Evolutionary conservation across 2,888 invertebrate genomes (phyloP).

Genomic region (Pollenia angustigena): DNA sequence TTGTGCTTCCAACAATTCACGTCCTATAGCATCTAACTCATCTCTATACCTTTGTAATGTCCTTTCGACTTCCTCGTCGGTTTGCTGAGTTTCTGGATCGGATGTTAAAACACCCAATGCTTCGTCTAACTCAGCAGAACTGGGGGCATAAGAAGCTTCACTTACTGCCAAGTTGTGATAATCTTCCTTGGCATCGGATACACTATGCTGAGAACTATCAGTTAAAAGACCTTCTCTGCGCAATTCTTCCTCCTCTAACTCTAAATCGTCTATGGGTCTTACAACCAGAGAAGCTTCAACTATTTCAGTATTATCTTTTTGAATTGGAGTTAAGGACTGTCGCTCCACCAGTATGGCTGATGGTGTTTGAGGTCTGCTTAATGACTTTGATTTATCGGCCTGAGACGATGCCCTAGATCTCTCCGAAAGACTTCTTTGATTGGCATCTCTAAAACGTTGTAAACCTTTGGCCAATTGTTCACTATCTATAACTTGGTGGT

Average conservation of each 20-base stretch:
- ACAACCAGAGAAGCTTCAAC: slow-evolving; percentile 88
- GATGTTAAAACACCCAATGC: slow-evolving; percentile 78
- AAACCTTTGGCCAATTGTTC: slow-evolving; percentile 85
- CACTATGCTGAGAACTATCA: slow-evolving; percentile 81
- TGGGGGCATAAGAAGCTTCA: slow-evolving; percentile 79
- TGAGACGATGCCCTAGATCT: slow-evolving; percentile 86
- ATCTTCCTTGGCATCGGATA: slow-evolving; percentile 78
- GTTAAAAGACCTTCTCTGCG: slow-evolving; percentile 81
- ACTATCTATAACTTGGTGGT: slow-evolving; percentile 84
- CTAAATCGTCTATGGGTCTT: slow-evolving; percentile 87
- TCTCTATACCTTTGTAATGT: slow-evolving; percentile 68
- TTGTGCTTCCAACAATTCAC: slow-evolving; percentile 68
- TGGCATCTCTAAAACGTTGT: slow-evolving; percentile 85
- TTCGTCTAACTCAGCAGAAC: slow-evolving; percentile 80
- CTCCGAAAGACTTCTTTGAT: slow-evolving; percentile 86
- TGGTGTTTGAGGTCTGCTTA: slow-evolving; percentile 86
- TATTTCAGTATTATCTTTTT: slow-evolving; percentile 86
- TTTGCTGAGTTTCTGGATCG: slow-evolving; percentile 72
- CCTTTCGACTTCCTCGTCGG: slow-evolving; percentile 61
- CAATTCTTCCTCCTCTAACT: slow-evolving; percentile 81
- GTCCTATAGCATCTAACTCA: slow-evolving; percentile 69
- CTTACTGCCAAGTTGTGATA: slow-evolving; percentile 77
- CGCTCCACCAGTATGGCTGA: slow-evolving; percentile 87
- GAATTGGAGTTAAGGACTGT: slow-evolving; percentile 86
- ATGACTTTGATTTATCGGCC: slow-evolving; percentile 86